Percentiles rank a stretch among this genome's conserved stretches.
Conservation (phyloP, 2,797 vertebrate genomes). For the Benthosema pterotum region DNA sequence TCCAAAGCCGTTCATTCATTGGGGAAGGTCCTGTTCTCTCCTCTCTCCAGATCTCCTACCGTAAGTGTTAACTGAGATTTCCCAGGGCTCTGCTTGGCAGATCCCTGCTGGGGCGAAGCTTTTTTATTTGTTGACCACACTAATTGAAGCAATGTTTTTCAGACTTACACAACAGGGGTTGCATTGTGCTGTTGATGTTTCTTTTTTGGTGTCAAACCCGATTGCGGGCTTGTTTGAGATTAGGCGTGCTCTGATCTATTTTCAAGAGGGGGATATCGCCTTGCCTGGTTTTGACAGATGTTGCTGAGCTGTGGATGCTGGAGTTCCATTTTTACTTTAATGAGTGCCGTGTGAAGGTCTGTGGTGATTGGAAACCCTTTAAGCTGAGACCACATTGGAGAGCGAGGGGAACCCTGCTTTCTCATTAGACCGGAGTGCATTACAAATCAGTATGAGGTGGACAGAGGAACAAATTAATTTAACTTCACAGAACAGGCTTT, state of each 20-base stretch:
- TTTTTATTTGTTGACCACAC: conserved; percentile 62
- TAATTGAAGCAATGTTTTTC: conserved; percentile 50
- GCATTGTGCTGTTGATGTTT: conserved; percentile 28
- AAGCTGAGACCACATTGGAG: conserved; percentile 52
- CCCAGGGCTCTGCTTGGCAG: conserved; percentile 51
- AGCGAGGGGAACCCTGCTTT: conserved; percentile 43
- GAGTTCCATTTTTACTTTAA: conserved; percentile 53
- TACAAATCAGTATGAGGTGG: conserved; percentile 26
- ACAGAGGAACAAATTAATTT: conserved; percentile 34
- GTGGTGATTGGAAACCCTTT: conserved; percentile 51
- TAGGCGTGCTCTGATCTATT: conserved; percentile 48
- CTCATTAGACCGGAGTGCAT: conserved; percentile 51
- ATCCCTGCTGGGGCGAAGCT: conserved; percentile 49
- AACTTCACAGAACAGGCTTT: conserved; percentile 27
- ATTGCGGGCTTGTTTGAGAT: conserved; percentile 34
- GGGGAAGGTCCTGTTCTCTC: conserved; percentile 49
- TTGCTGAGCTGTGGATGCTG: conserved; percentile 58
- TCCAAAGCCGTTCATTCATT: conserved; percentile 58
- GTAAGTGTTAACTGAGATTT: conserved; percentile 74
- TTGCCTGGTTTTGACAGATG: conserved; percentile 65
- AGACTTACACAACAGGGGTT: conserved; percentile 38
- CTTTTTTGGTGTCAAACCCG: conserved; percentile 43
- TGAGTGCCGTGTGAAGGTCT: conserved; percentile 46
- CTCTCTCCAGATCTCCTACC: conserved; percentile 47
- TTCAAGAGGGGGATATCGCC: conserved; percentile 39